phyloP scores from a whole-genome alignment of 2,797 vertebrate species.

The Clarias laeviceps region DNA sequence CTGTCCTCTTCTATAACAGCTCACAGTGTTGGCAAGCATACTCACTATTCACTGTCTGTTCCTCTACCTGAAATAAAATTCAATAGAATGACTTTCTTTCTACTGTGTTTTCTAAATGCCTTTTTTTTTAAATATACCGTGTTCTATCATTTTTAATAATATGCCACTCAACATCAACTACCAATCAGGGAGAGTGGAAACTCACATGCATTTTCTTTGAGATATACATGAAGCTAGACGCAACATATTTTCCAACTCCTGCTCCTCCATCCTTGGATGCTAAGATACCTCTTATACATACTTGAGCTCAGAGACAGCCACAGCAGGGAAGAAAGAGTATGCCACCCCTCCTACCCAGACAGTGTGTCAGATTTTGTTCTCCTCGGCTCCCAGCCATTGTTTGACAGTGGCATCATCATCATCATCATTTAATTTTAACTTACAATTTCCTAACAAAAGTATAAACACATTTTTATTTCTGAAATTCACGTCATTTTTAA shows the following conservation, averaged over 20 bases:
- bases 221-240: not conserved
- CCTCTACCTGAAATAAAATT: conserved; percentile 28
- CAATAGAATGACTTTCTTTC: conserved; percentile 1
- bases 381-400: too few relatives aligned
- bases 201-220: not conserved
- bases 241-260: not conserved
- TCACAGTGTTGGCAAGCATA: conserved; percentile 20
- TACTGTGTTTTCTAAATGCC: not conserved
- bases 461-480: not conserved
- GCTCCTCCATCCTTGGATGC: too few relatives aligned
- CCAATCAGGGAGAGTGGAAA: not conserved
- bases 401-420: too few relatives aligned
- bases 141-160: not conserved
- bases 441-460: not conserved
- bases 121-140: not conserved
- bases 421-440: not conserved
- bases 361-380: not conserved
- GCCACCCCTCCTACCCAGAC: not conserved
- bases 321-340: too few relatives aligned
- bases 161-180: not conserved
- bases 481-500: not conserved
- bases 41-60: not conserved
- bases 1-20: conserved; percentile 31
- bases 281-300: not conserved
- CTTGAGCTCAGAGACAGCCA: not conserved